A percentile compares a stretch with the other conserved stretches of the same genome.
phyloP scores from a whole-genome alignment of 1,140 invertebrate genomes.

The Fragariocoptes setiger region DNA sequence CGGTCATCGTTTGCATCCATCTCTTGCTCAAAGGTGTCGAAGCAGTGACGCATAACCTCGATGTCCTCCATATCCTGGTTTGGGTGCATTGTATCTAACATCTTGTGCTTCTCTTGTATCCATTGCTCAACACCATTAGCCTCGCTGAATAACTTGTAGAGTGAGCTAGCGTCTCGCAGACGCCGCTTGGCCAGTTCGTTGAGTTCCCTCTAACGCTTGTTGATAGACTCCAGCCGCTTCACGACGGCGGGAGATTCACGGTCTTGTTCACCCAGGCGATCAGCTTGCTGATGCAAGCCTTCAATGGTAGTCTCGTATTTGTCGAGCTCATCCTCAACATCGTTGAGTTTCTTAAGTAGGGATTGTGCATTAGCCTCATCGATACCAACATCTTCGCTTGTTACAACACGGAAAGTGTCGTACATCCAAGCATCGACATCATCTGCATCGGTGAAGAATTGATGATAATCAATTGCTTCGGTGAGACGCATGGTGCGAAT shows the following conservation, averaged over 20 bases:
- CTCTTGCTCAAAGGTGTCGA: conserved; percentile 96
- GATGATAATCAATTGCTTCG: conserved; percentile 90
- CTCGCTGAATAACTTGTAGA: conserved; percentile 89
- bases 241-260: conserved; percentile 46
- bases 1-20: conserved; percentile 91
- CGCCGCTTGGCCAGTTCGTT: conserved; percentile 83
- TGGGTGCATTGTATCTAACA: conserved; percentile 83
- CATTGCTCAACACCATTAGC: conserved; percentile 95
- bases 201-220: conserved; percentile 78
- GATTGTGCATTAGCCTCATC: conserved; percentile 95
- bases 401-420: conserved; percentile 73
- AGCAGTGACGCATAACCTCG: conserved; percentile 97
- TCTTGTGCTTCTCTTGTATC: conserved; percentile 93
- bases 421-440: conserved; percentile 97
- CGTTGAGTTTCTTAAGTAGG: conserved; percentile 89
- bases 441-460: conserved; percentile 92
- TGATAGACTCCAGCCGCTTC: conserved; percentile 62
- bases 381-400: conserved; percentile 85
- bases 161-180: conserved; percentile 67
- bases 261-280: conserved; percentile 50
- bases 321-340: conserved; percentile 84
- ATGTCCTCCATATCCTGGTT: conserved; percentile 90
- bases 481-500: conserved; percentile 62
- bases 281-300: conserved; percentile 62
- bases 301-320: conserved; percentile 73